These are phyloP conservation scores for Cephus rjabovi DNA, from an alignment of 2,888 invertebrate species.

Conservation along the genomic window DNA sequence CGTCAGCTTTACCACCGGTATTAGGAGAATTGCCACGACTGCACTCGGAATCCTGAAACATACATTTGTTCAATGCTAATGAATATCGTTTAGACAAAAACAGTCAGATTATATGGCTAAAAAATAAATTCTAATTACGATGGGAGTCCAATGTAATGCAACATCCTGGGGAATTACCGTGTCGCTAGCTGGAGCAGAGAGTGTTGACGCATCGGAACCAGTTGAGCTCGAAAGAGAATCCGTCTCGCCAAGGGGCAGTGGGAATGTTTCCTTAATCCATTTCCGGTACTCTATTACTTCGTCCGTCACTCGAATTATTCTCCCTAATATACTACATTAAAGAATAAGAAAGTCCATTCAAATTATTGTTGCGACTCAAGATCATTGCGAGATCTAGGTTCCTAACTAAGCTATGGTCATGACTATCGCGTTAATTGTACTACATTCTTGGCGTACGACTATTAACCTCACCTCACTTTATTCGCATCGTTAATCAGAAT, in stretches of 20 bases:
- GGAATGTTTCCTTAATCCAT: conserved; percentile 73
- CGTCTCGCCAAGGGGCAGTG: conserved; percentile 52
- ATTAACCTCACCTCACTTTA: conserved; percentile 61
- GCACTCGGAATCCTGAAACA: conserved; percentile 60
- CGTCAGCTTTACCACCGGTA: conserved; percentile 57
- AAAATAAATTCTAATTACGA: conserved; percentile 8
- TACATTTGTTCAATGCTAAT: neutral
- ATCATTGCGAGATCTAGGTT: neutral
- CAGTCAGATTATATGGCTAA: neutral
- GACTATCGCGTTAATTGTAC: neutral
- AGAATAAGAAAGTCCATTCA: neutral
- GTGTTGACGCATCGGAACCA: conserved; percentile 63
- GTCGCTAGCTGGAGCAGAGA: conserved; percentile 64
- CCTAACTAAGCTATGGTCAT: neutral
- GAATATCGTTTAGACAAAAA: neutral
- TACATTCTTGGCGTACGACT: neutral
- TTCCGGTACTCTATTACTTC: conserved; percentile 84
- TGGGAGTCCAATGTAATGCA: neutral
- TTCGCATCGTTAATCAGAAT: conserved; percentile 69
- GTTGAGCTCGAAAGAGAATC: conserved; percentile 64
- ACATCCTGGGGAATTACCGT: conserved; percentile 47
- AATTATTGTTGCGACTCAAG: neutral
- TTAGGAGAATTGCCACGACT: conserved; percentile 65
- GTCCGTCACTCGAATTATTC: conserved; percentile 93
- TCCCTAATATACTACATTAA: conserved; percentile 79